phyloP scores from a whole-genome alignment of 2,113 vertebrate genomes.

The Macquaria australasica region DNA sequence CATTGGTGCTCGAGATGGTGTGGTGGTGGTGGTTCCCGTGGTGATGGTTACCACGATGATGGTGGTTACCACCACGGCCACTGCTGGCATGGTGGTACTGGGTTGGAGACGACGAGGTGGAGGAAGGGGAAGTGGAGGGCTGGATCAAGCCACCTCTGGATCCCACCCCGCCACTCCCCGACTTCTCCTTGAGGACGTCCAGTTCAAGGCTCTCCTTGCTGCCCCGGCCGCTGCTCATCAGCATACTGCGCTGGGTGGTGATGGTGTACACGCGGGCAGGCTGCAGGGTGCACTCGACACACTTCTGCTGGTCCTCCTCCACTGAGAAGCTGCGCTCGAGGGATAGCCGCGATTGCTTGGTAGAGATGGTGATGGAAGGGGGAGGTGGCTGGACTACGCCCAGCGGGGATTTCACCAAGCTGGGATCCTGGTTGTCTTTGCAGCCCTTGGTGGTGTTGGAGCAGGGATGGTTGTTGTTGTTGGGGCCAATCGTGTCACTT shows the following conservation, averaged over 20 bases:
- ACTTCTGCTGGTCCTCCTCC: slow-evolving; percentile 87
- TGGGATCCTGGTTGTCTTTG: slow-evolving; percentile 52
- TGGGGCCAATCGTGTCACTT: slow-evolving; percentile 73
- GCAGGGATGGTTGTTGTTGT: slow-evolving; percentile 76
- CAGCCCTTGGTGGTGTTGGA: slow-evolving; percentile 53
- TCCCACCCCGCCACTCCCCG: slow-evolving; percentile 72
- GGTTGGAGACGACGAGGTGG: slow-evolving; percentile 77
- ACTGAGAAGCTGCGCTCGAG: slow-evolving; percentile 90
- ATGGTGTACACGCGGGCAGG: slow-evolving; percentile 94
- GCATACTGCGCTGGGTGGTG: slow-evolving; percentile 91
- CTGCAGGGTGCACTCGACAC: slow-evolving; percentile 85
- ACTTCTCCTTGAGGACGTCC: slow-evolving; percentile 90
- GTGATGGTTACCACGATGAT: slow-evolving; percentile 81
- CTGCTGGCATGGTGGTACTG: slow-evolving; percentile 74
- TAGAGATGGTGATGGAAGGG: slow-evolving; percentile 77
- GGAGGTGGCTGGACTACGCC: slow-evolving; percentile 71
- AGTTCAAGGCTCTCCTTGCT: slow-evolving; percentile 92
- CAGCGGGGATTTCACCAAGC: slow-evolving; percentile 69
- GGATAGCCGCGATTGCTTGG: slow-evolving; percentile 76
- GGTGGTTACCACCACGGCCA: slow-evolving; percentile 60
- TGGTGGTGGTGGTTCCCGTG: slow-evolving; percentile 83
- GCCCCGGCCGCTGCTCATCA: slow-evolving; percentile 86
- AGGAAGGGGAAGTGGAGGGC: slow-evolving; percentile 78
- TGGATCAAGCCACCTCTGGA: slow-evolving; percentile 71
- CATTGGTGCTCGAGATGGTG: slow-evolving; percentile 19